phyloP scores from a whole-genome alignment of 2,113 vertebrate genomes.

The Colius striatus region DNA sequence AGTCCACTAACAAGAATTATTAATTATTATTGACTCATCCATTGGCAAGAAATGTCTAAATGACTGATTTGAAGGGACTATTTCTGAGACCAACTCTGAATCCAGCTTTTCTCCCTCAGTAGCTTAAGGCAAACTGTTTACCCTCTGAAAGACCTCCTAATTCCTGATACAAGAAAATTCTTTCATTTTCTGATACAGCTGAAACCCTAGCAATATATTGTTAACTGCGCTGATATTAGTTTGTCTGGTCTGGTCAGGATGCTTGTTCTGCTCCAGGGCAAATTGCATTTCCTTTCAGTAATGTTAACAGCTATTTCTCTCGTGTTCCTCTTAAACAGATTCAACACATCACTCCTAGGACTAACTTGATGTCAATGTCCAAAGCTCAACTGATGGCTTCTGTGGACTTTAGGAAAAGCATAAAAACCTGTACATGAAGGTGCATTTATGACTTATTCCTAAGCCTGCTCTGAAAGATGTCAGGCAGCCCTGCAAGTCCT shows the following conservation, averaged over 20 bases:
- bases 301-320: background rate
- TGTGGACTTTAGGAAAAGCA: background rate
- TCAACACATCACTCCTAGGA: background rate
- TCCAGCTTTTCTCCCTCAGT: background rate
- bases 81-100: background rate
- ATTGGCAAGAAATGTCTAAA: background rate
- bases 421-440: background rate
- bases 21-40: background rate
- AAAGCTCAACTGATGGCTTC: background rate
- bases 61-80: background rate
- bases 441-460: background rate
- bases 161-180: constrained; percentile 14
- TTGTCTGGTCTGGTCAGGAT: background rate
- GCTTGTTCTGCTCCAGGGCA: constrained; percentile 5
- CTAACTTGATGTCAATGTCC: background rate
- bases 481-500: background rate
- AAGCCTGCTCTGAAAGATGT: background rate
- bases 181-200: background rate
- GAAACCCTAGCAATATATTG: constrained; percentile 5
- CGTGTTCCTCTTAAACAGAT: constrained; percentile 22
- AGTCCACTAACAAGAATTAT: background rate
- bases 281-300: constrained; percentile 30
- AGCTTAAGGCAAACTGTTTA: background rate
- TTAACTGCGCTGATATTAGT: constrained; percentile 19
- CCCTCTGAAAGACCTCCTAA: constrained; percentile 23